Evolutionary conservation across 1,140 invertebrate genomes (phyloP).

Genomic region (Pantala flavescens): DNA sequence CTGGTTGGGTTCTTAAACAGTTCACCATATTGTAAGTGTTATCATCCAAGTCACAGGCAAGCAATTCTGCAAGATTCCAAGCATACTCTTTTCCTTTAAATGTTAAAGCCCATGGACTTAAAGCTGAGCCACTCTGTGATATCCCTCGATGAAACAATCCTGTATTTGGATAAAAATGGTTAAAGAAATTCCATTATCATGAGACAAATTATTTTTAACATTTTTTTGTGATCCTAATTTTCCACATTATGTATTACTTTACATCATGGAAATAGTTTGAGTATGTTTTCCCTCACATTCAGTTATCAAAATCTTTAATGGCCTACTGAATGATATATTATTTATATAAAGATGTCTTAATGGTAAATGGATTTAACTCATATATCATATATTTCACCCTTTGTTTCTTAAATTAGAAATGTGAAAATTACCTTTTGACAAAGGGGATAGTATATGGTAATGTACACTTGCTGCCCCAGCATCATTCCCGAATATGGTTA

Average conservation of each 20-base stretch:
- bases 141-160: constrained; percentile 51
- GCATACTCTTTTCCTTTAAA: not conserved
- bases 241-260: too few species aligned
- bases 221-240: not conserved
- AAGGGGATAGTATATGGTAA: constrained; percentile 11
- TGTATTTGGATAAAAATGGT: constrained; percentile 12
- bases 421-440: constrained; percentile 12
- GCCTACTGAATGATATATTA: too few species aligned
- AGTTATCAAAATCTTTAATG: too few species aligned
- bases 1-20: not conserved
- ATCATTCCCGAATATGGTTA: constrained; percentile 13
- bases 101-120: constrained; percentile 43
- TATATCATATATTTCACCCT: too few species aligned
- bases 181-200: not conserved
- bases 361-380: too few species aligned
- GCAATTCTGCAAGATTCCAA: not conserved
- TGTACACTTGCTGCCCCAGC: constrained; percentile 16
- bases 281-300: too few species aligned
- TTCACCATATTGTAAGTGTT: not conserved
- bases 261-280: too few species aligned
- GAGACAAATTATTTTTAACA: not conserved
- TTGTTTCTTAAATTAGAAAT: not conserved
- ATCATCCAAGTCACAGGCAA: not conserved
- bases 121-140: constrained; percentile 51
- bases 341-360: too few species aligned